Percentiles rank a stretch among this genome's conserved stretches.
phyloP scores from a whole-genome alignment of 1,140 invertebrate genomes.

The Mercenaria mercenaria region DNA sequence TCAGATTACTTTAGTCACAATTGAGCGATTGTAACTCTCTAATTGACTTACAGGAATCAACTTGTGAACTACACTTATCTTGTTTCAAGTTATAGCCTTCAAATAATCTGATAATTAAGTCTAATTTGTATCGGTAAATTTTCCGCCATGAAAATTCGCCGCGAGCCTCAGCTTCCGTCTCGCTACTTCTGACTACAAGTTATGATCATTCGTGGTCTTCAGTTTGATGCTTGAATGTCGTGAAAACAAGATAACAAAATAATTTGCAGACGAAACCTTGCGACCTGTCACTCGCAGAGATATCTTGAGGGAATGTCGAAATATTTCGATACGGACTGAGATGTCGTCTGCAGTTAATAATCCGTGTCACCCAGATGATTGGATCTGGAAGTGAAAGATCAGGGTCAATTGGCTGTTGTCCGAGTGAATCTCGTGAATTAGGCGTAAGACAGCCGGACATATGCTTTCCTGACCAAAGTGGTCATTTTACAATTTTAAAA shows the following conservation, averaged over 20 bases:
- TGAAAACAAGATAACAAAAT: conserved; percentile 63
- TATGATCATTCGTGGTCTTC: conserved; percentile 37
- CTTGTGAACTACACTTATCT: conserved; percentile 63
- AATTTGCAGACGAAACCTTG: conserved; percentile 42
- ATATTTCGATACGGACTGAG: conserved; percentile 38
- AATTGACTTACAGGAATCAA: conserved; percentile 53
- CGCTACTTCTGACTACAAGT: conserved; percentile 23
- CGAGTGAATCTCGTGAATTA: conserved; percentile 6
- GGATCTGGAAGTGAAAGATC: conserved; percentile 44
- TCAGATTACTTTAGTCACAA: conserved; percentile 42
- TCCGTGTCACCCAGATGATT: conserved; percentile 48
- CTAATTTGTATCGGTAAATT: conserved; percentile 66
- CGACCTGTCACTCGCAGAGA: conserved; percentile 55
- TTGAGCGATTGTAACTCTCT: conserved; percentile 27
- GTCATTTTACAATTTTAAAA: background rate
- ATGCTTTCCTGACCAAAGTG: conserved; percentile 31
- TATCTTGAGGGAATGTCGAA: conserved; percentile 37
- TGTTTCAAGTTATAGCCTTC: conserved; percentile 47
- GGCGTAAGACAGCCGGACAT: conserved; percentile 39
- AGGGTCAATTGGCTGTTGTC: conserved; percentile 55
- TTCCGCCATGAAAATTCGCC: conserved; percentile 61
- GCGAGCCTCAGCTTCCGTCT: conserved; percentile 39
- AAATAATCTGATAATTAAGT: conserved; percentile 62
- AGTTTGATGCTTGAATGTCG: conserved; percentile 24
- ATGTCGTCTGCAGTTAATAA: conserved; percentile 61